These are phyloP conservation scores for Turritopsis dohrnii DNA, from an alignment of 30 jellyfish, hydroid and myxozoan species.

Conservation along the genomic window DNA sequence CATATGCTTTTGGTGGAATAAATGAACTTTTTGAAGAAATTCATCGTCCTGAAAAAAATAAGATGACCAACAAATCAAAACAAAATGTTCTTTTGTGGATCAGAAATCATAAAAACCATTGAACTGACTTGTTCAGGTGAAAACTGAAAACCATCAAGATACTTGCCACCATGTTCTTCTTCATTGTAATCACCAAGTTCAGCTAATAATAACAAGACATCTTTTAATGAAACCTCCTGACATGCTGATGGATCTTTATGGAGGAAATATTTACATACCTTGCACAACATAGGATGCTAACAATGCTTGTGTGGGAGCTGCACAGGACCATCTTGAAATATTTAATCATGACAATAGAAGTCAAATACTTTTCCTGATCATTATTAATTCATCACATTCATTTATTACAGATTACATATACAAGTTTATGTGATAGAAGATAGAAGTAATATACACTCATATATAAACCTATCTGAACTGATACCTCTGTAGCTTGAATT, in stretches of 20 bases:
- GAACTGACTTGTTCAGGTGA: constrained; percentile 56
- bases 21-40: constrained; percentile 45
- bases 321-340: constrained; percentile 21
- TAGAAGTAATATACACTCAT: too few species aligned
- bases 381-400: too few species aligned
- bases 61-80: background rate
- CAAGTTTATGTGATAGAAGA: too few species aligned
- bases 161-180: constrained; percentile 24
- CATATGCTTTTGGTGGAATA: constrained; percentile 59
- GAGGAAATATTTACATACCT: too few species aligned
- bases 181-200: constrained; percentile 61
- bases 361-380: too few species aligned
- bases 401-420: too few species aligned
- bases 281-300: constrained; percentile 52
- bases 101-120: background rate
- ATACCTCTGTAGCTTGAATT: too few species aligned
- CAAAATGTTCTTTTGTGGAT: background rate
- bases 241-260: too few species aligned
- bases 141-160: constrained; percentile 48
- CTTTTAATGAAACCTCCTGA: too few species aligned
- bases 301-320: constrained; percentile 61
- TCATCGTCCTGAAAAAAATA: constrained; percentile 28
- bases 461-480: too few species aligned
- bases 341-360: too few species aligned
- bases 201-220: constrained; percentile 26